These are phyloP conservation scores for Pissodes strobi DNA, from an alignment of 1,140 invertebrate species.

Conservation along the genomic window DNA sequence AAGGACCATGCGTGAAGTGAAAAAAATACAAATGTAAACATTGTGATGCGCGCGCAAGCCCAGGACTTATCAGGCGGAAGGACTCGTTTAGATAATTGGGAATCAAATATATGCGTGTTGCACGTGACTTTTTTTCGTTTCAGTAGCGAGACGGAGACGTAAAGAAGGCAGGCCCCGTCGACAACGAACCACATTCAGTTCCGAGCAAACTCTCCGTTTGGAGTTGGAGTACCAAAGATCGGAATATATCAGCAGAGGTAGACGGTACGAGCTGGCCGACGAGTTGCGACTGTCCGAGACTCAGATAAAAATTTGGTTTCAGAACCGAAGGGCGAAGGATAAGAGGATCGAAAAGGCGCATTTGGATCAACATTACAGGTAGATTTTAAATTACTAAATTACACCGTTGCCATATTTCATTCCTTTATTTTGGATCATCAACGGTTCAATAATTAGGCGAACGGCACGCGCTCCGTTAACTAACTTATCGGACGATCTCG, in stretches of 20 bases:
- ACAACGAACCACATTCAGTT: slow-evolving; percentile 93
- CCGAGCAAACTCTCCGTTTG: slow-evolving; percentile 86
- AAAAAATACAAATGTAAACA: no score
- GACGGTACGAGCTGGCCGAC: slow-evolving; percentile 85
- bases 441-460: no score
- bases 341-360: slow-evolving; percentile 94
- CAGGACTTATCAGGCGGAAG: no score
- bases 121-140: slow-evolving; percentile 43
- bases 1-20: no score
- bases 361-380: slow-evolving; percentile 93
- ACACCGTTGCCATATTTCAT: no score
- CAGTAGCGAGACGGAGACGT: slow-evolving; percentile 82
- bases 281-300: slow-evolving; percentile 84
- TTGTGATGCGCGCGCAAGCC: no score
- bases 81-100: no score
- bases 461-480: no score
- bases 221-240: slow-evolving; percentile 89
- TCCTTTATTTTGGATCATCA: no score
- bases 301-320: slow-evolving; percentile 97
- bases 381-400: slow-evolving; percentile 39
- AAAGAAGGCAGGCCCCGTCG: slow-evolving; percentile 84
- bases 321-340: slow-evolving; percentile 93
- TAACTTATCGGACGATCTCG: no score
- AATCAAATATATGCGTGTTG: no score
- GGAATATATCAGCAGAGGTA: slow-evolving; percentile 87